Conservation (phyloP, 2,888 invertebrate species). For the Ryuthela nishihirai region DNA sequence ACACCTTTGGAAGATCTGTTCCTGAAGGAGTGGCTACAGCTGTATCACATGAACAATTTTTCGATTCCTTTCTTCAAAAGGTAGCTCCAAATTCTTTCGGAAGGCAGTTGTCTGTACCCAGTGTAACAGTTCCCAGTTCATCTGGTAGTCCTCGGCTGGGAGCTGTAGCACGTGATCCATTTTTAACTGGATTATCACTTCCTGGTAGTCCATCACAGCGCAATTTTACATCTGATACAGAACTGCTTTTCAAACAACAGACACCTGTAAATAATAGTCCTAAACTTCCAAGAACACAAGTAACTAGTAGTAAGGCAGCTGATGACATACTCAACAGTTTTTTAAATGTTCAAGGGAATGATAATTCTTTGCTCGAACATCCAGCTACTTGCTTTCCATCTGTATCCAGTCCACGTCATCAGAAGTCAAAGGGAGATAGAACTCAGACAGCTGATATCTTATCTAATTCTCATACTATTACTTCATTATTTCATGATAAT, state of each 20-base stretch:
- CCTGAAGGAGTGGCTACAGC: no score
- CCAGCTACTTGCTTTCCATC: no score
- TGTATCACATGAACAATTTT: no score
- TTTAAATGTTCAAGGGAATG: no score
- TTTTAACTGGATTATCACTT: constrained; percentile 10
- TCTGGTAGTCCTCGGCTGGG: constrained; percentile 15
- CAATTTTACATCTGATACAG: constrained; percentile 13
- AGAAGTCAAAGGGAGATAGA: no score
- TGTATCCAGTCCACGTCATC: constrained; percentile 10
- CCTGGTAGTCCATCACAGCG: constrained; percentile 19
- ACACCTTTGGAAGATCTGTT: no score
- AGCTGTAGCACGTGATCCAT: constrained; percentile 3
- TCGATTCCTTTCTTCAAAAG: constrained; percentile 4
- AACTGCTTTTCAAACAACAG: constrained; percentile 19
- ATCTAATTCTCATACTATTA: no score
- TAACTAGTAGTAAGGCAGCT: background rate
- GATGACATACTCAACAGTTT: no score
- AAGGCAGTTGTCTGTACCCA: constrained; percentile 12
- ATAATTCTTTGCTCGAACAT: no score
- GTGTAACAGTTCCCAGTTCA: background rate
- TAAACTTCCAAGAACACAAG: constrained; percentile 5
- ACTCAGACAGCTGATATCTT: no score
- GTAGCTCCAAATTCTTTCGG: constrained; percentile 4
- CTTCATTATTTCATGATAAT: no score
- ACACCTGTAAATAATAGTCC: constrained; percentile 21